These are phyloP conservation scores for Dipodomys merriami DNA, from an alignment of 2,113 vertebrate species.

Conservation along the genomic window DNA sequence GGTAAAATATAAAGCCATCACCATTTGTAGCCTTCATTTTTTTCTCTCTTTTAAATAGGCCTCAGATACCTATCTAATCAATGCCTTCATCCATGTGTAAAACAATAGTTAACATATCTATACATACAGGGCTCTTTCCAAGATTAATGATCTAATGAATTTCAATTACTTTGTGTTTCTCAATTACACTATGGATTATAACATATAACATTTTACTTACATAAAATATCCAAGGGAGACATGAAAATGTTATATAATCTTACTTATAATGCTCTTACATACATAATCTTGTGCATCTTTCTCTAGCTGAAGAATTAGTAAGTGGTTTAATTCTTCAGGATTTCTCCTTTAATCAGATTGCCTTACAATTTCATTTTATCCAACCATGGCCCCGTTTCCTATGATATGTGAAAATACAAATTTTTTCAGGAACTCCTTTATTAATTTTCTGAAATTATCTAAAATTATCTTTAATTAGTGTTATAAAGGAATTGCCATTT, in stretches of 20 bases:
- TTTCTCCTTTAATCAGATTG: neutral
- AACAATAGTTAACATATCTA: neutral
- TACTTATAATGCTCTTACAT: no score
- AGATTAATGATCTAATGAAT: constrained; percentile 48
- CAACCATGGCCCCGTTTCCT: neutral
- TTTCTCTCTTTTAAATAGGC: constrained; percentile 2
- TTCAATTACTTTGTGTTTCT: constrained; percentile 29
- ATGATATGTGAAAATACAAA: no score
- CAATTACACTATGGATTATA: neutral
- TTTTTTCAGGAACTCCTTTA: no score
- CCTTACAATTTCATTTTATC: neutral
- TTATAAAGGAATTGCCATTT: no score
- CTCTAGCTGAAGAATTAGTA: no score
- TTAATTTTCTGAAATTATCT: no score
- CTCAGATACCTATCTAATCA: neutral
- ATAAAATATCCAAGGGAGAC: neutral
- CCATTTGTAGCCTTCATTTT: constrained; percentile 50
- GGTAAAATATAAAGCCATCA: constrained; percentile 65
- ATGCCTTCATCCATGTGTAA: constrained; percentile 26
- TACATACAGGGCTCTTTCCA: neutral
- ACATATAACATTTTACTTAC: neutral
- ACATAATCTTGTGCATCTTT: no score
- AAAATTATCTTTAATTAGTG: no score
- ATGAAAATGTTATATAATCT: neutral
- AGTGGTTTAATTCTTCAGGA: no score